A percentile compares a stretch with the other conserved stretches of the same genome.
Evolutionary conservation across 2,797 vertebrate genomes (phyloP).

Genomic region (Scolopax bukidnonensis): DNA sequence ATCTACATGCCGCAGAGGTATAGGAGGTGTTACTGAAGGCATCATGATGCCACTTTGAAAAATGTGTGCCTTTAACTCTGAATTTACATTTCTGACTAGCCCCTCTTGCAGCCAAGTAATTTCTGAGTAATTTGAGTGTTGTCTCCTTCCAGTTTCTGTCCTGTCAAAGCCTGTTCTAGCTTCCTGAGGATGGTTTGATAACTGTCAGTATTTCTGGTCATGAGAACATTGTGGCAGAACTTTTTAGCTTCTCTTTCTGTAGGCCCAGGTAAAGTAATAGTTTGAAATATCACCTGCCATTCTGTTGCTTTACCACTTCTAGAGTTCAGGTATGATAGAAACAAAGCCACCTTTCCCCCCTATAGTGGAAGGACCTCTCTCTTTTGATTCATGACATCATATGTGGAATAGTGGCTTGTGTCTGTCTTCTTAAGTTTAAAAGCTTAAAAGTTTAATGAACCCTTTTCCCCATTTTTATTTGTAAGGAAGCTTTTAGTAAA

Average conservation of each 20-base stretch:
- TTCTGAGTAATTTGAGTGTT: not conserved
- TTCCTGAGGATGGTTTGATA: not conserved
- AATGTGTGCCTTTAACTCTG: not conserved
- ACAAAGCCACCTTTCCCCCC: not conserved
- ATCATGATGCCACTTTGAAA: not conserved
- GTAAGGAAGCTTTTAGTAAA: not conserved
- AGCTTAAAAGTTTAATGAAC: not conserved
- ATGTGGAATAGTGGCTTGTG: not conserved
- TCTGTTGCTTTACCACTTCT: not conserved
- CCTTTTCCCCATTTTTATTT: not conserved
- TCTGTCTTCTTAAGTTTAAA: not conserved
- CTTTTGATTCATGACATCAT: not conserved
- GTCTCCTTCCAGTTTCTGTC: not conserved
- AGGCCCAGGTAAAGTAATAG: not conserved
- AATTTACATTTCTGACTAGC: not conserved
- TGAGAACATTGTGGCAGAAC: not conserved
- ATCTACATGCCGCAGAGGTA: not conserved
- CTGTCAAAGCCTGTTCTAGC: not conserved
- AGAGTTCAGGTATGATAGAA: not conserved
- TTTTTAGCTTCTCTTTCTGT: not conserved
- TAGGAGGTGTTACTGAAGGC: fast-evolving
- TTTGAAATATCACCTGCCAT: not conserved
- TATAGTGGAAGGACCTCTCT: not conserved
- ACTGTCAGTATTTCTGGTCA: not conserved
- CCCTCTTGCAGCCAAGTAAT: not conserved